Evolutionary conservation across 2,797 vertebrate genomes (phyloP).

Genomic region (Spheniscus humboldti): DNA sequence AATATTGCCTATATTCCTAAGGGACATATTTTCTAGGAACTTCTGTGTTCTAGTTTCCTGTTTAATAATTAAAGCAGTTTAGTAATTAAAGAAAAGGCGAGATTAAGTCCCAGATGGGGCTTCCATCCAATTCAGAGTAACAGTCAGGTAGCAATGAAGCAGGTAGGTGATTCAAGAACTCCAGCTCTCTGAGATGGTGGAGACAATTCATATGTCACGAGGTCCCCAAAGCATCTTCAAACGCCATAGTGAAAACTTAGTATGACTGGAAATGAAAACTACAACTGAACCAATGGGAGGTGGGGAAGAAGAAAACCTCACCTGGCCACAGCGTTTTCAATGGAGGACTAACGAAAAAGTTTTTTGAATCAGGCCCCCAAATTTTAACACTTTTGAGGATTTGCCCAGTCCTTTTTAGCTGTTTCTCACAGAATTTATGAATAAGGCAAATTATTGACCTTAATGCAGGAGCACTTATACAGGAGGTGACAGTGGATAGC

Average conservation of each 20-base stretch:
- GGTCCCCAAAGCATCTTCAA: neutral
- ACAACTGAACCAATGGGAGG: neutral
- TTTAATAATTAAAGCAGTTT: neutral
- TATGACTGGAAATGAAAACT: neutral
- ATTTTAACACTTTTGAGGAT: neutral
- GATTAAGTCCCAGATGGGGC: neutral
- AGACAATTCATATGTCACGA: rapidly evolving
- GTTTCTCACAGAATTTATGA: neutral
- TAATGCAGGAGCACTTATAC: neutral
- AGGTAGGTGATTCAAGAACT: neutral
- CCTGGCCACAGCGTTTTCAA: neutral
- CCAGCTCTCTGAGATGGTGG: neutral
- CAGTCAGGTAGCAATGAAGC: neutral
- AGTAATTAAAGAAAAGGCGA: neutral
- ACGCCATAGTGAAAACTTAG: neutral
- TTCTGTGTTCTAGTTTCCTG: neutral
- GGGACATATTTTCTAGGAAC: neutral
- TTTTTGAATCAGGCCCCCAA: neutral
- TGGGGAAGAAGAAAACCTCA: neutral
- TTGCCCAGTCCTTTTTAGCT: neutral
- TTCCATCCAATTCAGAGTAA: neutral
- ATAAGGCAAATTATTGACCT: neutral
- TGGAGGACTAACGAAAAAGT: neutral
- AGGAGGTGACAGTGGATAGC: neutral
- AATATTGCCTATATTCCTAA: neutral